Conservation (phyloP, 2,113 vertebrate genomes). For the Ceratotherium simum region DNA sequence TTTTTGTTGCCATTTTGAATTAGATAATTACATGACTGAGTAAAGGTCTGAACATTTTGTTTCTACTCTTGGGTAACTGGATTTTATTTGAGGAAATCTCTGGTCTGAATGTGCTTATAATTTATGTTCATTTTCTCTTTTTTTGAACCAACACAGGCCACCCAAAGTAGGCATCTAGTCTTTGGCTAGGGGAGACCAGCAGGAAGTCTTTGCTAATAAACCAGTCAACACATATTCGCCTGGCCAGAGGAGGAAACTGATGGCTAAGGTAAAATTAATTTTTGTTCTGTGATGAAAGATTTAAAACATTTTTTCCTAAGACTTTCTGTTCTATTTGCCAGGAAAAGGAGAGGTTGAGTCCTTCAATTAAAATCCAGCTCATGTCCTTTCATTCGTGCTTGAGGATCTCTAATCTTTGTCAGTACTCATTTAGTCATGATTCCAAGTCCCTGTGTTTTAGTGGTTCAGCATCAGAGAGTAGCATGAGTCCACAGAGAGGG, state of each 20-base stretch:
- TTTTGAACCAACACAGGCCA: background rate
- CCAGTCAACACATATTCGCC: background rate
- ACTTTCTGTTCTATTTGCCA: slow-evolving; percentile 40
- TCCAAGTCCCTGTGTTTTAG: slow-evolving; percentile 44
- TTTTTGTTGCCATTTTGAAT: background rate
- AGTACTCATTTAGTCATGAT: slow-evolving; percentile 9
- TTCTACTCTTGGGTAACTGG: slow-evolving; percentile 12
- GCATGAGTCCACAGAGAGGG: background rate
- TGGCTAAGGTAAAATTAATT: slow-evolving; percentile 44
- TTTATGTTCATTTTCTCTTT: background rate
- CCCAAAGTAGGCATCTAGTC: background rate
- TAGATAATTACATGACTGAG: slow-evolving; percentile 23
- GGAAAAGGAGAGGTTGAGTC: slow-evolving; percentile 4
- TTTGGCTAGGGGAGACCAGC: background rate
- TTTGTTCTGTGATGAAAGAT: slow-evolving; percentile 51
- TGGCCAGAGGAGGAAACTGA: background rate
- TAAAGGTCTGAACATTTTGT: slow-evolving; percentile 36
- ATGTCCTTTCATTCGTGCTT: slow-evolving; percentile 49
- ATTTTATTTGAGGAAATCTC: slow-evolving; percentile 18
- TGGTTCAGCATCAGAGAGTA: background rate
- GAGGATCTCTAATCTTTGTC: slow-evolving; percentile 54
- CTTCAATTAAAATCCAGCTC: slow-evolving; percentile 49
- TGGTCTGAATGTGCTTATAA: slow-evolving; percentile 1
- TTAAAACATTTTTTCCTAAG: background rate
- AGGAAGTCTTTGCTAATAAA: slow-evolving; percentile 54